These are phyloP conservation scores for Allacma fusca DNA, from an alignment of 2,888 invertebrate genomes.

Conservation along the genomic window DNA sequence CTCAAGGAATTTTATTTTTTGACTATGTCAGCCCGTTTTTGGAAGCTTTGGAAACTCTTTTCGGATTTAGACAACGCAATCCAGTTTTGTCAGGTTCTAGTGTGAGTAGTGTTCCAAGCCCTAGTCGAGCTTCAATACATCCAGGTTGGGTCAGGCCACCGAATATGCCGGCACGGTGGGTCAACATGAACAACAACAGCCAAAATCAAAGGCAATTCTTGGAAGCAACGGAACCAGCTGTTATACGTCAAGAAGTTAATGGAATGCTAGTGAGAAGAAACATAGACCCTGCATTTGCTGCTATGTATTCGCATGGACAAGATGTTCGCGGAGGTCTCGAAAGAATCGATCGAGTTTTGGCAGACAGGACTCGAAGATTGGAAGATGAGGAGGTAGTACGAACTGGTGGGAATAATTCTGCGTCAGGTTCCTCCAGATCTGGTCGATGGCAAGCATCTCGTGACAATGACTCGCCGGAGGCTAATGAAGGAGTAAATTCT, in stretches of 20 bases:
- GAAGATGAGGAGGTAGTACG: not conserved
- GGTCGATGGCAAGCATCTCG: not conserved
- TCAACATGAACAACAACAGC: not conserved
- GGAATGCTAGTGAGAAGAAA: constrained; percentile 13
- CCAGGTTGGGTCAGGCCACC: constrained; percentile 19
- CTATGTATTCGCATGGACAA: not conserved
- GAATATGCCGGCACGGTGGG: constrained; percentile 9
- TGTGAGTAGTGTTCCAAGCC: not conserved
- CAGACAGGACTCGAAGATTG: constrained; percentile 12
- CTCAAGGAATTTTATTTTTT: constrained; percentile 55
- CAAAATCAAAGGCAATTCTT: constrained; percentile 7
- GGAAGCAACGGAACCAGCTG: not conserved
- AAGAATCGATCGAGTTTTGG: constrained; percentile 14
- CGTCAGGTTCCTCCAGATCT: not conserved
- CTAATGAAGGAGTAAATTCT: constrained; percentile 5
- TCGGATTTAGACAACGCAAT: constrained; percentile 49
- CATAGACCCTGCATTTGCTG: not conserved
- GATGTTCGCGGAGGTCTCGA: constrained; percentile 20
- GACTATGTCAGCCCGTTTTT: constrained; percentile 55
- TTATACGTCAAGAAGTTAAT: constrained; percentile 10
- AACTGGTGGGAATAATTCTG: not conserved
- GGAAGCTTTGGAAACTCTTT: constrained; percentile 54
- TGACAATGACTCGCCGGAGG: not conserved
- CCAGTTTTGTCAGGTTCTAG: not conserved
- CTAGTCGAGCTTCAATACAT: not conserved